Evolutionary conservation across 2,113 vertebrate species (phyloP).

Genomic region (Sceloporus undulatus): DNA sequence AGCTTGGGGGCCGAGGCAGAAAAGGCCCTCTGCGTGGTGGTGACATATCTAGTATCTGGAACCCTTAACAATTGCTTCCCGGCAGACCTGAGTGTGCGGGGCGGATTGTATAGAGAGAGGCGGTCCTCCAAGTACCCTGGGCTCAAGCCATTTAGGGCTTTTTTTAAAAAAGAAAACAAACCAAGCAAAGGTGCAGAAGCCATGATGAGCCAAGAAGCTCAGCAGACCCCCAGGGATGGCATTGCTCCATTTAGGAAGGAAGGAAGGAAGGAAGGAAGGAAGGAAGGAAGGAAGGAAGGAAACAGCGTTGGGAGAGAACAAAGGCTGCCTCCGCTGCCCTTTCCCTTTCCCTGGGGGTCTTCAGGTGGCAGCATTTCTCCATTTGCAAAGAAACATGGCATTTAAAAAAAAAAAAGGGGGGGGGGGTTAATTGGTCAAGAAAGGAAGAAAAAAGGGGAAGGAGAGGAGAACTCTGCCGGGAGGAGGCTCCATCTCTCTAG

Average conservation of each 20-base stretch:
- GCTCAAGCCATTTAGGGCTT: too few relatives aligned
- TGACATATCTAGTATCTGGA: too few relatives aligned
- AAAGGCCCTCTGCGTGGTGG: too few relatives aligned
- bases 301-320: not conserved
- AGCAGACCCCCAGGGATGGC: slow-evolving; percentile 18
- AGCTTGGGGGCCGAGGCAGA: too few relatives aligned
- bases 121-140: too few relatives aligned
- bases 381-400: slow-evolving; percentile 17
- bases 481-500: slow-evolving; percentile 55
- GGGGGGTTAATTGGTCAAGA: slow-evolving; percentile 47
- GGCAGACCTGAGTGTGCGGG: too few relatives aligned
- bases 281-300: not conserved
- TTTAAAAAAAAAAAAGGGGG: not conserved
- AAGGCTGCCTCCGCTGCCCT: not conserved
- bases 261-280: not conserved
- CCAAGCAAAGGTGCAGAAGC: slow-evolving; percentile 64
- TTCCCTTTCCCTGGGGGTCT: not conserved
- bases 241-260: slow-evolving; percentile 4
- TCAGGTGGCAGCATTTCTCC: slow-evolving; percentile 27
- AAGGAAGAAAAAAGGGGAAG: slow-evolving; percentile 33
- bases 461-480: slow-evolving; percentile 41
- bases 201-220: slow-evolving; percentile 15
- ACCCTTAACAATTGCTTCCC: too few relatives aligned
- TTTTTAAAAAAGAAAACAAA: slow-evolving; percentile 48
- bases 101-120: too few relatives aligned